Percentiles rank a stretch among this genome's conserved stretches.
Evolutionary conservation across 2,113 vertebrate species (phyloP).

Genomic region (Osmerus mordax): DNA sequence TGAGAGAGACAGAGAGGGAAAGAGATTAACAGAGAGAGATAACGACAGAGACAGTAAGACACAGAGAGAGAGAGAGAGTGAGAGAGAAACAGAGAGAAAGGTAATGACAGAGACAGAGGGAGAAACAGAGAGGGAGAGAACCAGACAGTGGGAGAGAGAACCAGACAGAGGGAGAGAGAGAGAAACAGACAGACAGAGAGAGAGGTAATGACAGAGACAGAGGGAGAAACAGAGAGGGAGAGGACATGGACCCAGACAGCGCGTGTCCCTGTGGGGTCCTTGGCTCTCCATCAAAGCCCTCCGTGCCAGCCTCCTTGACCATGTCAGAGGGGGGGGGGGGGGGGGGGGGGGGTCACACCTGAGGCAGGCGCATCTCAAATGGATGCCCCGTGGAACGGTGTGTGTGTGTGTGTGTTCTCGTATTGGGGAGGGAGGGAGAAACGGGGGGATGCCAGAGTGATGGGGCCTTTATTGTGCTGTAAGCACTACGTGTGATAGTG

Average conservation of each 20-base stretch:
- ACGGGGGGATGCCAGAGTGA: conserved; percentile 30
- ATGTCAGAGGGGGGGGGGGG: not conserved
- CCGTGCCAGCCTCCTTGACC: conserved; percentile 29
- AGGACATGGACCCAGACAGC: not conserved
- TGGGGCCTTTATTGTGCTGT: conserved; percentile 55
- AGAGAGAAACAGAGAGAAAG: not conserved
- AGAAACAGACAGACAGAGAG: not conserved
- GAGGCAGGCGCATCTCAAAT: conserved; percentile 27
- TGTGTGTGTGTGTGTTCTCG: not conserved
- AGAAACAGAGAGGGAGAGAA: not conserved
- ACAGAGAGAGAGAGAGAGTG: conserved; percentile 3
- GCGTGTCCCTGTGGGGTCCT: conserved; percentile 3
- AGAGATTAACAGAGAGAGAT: not conserved
- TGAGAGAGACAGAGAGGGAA: not conserved
- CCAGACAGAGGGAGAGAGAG: not conserved
- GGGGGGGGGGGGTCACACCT: not conserved
- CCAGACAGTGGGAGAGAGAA: not conserved
- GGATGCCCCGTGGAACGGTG: conserved; percentile 1
- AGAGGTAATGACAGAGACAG: not conserved
- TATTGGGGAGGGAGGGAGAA: conserved; percentile 7
- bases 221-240: not conserved
- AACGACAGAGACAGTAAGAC: not conserved
- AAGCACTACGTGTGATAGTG: conserved; percentile 50
- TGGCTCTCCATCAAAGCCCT: conserved; percentile 30
- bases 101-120: not conserved